These are phyloP conservation scores for Bhutanitis thaidina DNA, from an alignment of 2,888 invertebrate genomes.

Conservation along the genomic window DNA sequence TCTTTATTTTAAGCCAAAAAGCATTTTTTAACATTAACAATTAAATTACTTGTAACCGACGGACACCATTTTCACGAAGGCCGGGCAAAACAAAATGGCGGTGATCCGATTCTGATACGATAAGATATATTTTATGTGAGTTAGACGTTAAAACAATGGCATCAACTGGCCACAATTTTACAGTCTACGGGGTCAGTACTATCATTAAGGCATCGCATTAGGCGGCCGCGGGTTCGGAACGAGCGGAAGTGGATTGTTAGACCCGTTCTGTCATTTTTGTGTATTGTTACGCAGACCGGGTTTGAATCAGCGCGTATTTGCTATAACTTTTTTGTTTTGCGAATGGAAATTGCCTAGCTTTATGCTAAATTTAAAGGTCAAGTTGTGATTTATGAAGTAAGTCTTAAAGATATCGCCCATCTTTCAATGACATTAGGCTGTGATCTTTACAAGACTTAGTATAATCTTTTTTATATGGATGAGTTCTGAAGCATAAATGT, in stretches of 20 bases:
- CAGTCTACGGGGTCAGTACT: constrained; percentile 39
- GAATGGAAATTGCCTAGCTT: too few relatives aligned
- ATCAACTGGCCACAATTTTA: constrained; percentile 21
- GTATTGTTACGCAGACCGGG: constrained; percentile 12
- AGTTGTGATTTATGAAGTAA: too few relatives aligned
- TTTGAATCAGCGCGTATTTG: constrained; percentile 4
- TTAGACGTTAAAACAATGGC: constrained; percentile 27
- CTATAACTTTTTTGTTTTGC: background rate
- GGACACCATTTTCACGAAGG: constrained; percentile 11
- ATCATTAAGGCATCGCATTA: constrained; percentile 36
- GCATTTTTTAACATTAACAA: background rate
- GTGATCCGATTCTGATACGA: constrained; percentile 8
- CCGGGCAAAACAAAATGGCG: constrained; percentile 14
- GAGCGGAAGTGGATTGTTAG: constrained; percentile 41
- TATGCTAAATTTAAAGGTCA: too few relatives aligned
- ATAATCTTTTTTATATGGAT: too few relatives aligned
- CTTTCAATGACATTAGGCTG: too few relatives aligned
- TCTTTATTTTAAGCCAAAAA: too few relatives aligned
- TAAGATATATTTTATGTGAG: constrained; percentile 17
- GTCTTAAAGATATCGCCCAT: too few relatives aligned
- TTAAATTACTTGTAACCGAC: constrained; percentile 3
- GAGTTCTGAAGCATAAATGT: too few relatives aligned
- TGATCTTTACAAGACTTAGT: too few relatives aligned
- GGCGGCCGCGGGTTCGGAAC: constrained; percentile 19
- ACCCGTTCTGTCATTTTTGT: constrained; percentile 23